These are phyloP conservation scores for Noctua janthina DNA, from an alignment of 2,888 invertebrate genomes.

Conservation along the genomic window DNA sequence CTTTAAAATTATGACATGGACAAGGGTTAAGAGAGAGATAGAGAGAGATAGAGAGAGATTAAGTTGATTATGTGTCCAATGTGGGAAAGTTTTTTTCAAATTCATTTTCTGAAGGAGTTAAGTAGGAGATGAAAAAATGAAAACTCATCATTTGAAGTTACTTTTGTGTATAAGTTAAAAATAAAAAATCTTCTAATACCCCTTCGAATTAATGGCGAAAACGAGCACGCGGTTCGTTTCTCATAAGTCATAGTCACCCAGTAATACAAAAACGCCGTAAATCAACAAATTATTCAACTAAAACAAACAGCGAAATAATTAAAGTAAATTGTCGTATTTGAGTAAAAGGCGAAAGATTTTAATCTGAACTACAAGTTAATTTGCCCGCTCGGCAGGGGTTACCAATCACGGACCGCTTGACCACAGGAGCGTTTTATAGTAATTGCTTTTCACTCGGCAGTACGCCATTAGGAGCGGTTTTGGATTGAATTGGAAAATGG, in stretches of 20 bases:
- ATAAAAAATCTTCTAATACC: background rate
- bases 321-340: conserved; percentile 31
- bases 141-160: background rate
- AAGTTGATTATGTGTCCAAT: no score
- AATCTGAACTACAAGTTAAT: conserved; percentile 52
- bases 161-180: background rate
- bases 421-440: conserved; percentile 40
- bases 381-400: conserved; percentile 17
- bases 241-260: background rate
- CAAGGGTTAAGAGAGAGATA: no score
- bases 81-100: no score
- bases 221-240: background rate
- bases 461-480: conserved; percentile 1
- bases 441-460: conserved; percentile 45
- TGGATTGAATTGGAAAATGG: conserved; percentile 1
- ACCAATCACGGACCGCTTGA: conserved; percentile 47
- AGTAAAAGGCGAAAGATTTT: conserved; percentile 30
- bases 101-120: no score
- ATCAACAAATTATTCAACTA: conserved; percentile 16
- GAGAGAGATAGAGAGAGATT: no score
- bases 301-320: conserved; percentile 29
- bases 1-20: no score
- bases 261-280: background rate
- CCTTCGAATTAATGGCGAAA: background rate
- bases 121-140: background rate